Percentiles rank a stretch among this genome's conserved stretches.
Evolutionary conservation across 2,888 invertebrate genomes (phyloP).

Genomic region (Adelognathus sp.): DNA sequence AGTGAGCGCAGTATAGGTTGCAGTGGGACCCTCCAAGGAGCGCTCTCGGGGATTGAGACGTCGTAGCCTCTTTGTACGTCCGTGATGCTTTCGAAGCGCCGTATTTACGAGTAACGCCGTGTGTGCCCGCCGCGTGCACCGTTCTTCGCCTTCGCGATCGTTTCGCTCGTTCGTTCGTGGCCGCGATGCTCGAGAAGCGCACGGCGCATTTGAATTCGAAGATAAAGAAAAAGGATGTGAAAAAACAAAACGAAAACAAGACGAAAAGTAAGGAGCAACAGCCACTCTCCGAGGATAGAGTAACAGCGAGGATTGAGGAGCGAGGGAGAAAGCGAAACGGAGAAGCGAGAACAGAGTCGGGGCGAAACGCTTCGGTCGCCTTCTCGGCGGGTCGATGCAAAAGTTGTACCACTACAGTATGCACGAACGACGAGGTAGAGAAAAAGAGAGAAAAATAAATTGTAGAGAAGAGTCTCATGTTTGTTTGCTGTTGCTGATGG

Average conservation of each 20-base stretch:
- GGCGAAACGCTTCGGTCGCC: slow-evolving; percentile 45
- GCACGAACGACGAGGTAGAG: slow-evolving; percentile 47
- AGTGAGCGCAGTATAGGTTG: slow-evolving; percentile 65
- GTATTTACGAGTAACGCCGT: slow-evolving; percentile 81
- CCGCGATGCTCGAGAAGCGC: slow-evolving; percentile 64
- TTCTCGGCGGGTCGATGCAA: slow-evolving; percentile 30
- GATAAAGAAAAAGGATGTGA: slow-evolving; percentile 63
- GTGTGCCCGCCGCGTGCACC: slow-evolving; percentile 62
- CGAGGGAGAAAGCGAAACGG: slow-evolving; percentile 12
- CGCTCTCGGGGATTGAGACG: slow-evolving; percentile 78
- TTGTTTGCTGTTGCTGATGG: slow-evolving; percentile 45
- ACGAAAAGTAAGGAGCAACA: slow-evolving; percentile 13
- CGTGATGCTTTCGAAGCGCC: slow-evolving; percentile 78
- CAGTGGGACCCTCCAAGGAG: slow-evolving; percentile 77
- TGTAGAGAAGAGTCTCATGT: slow-evolving; percentile 23
- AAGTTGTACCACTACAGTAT: slow-evolving; percentile 42
- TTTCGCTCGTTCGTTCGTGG: slow-evolving; percentile 76
- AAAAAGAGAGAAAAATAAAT: slow-evolving; percentile 15
- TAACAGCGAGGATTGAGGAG: background rate
- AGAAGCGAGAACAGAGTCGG: slow-evolving; percentile 34
- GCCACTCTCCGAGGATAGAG: slow-evolving; percentile 19
- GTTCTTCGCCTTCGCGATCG: slow-evolving; percentile 61
- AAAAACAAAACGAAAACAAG: slow-evolving; percentile 3
- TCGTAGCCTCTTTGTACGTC: slow-evolving; percentile 80
- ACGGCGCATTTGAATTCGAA: slow-evolving; percentile 76